phyloP scores from a whole-genome alignment of 1,140 invertebrate species.

The Euura lappo region DNA sequence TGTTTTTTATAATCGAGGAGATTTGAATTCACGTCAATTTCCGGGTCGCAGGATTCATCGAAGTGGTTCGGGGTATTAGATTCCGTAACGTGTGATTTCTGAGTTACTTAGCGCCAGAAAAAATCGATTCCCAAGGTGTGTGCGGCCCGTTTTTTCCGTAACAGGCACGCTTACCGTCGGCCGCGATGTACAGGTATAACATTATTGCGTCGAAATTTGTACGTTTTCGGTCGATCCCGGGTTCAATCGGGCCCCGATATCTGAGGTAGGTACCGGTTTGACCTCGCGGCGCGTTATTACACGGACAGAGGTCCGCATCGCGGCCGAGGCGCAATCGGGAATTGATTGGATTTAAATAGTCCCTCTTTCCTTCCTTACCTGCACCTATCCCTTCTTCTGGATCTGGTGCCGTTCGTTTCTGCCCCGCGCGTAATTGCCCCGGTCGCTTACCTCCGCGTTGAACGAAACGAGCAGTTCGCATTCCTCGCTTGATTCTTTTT shows the following conservation, averaged over 20 bases:
- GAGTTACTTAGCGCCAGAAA: background rate
- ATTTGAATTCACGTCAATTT: background rate
- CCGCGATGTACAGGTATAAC: background rate
- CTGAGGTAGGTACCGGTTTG: background rate
- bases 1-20: background rate
- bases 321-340: background rate
- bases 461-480: background rate
- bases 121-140: background rate
- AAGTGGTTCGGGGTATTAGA: background rate
- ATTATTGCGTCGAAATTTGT: background rate
- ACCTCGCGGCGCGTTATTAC: slow-evolving; percentile 6
- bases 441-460: background rate
- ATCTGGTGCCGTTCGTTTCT: no score
- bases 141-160: background rate
- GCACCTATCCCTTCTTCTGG: no score
- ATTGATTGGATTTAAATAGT: slow-evolving; percentile 7
- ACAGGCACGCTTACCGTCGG: background rate
- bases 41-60: background rate
- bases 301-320: background rate
- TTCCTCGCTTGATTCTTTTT: background rate
- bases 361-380: background rate
- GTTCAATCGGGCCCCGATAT: slow-evolving; percentile 1
- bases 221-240: background rate
- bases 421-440: background rate
- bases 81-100: slow-evolving; percentile 3